A percentile compares a stretch with the other conserved stretches of the same genome.
Evolutionary conservation across 2,888 invertebrate genomes (phyloP).

Genomic region (Danaus chrysippus): DNA sequence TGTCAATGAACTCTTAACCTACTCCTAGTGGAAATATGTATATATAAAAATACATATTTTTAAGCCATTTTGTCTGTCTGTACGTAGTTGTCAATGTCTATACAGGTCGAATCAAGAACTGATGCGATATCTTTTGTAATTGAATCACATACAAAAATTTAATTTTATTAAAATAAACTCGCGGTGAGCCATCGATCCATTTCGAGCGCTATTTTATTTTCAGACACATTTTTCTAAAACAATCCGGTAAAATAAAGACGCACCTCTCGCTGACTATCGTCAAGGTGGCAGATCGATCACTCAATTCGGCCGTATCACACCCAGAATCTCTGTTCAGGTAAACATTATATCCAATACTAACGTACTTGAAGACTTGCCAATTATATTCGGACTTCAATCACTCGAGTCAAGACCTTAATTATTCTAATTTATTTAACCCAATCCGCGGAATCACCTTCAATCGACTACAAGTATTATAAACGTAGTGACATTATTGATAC

Average conservation of each 20-base stretch:
- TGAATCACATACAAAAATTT: constrained; percentile 20
- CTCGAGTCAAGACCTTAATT: constrained; percentile 57
- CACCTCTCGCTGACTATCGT: constrained; percentile 38
- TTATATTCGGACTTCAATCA: constrained; percentile 70
- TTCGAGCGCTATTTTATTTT: constrained; percentile 47
- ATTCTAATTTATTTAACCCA: constrained; percentile 56
- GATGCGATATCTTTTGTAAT: constrained; percentile 8
- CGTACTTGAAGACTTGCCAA: constrained; percentile 71
- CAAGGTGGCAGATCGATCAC: constrained; percentile 36
- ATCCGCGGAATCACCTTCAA: constrained; percentile 45
- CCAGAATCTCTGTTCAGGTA: constrained; percentile 63
- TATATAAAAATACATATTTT: too few species aligned
- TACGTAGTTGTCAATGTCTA: not conserved
- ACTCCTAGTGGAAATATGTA: not conserved
- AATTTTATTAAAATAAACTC: constrained; percentile 33
- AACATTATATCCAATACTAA: constrained; percentile 62
- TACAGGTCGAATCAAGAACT: too few species aligned
- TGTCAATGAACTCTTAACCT: constrained; percentile 1
- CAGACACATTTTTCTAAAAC: constrained; percentile 57
- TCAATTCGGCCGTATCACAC: constrained; percentile 49
- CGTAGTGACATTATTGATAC: constrained; percentile 23
- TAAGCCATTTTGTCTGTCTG: not conserved
- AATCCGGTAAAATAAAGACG: constrained; percentile 51
- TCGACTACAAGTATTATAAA: not conserved
- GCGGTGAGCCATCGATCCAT: constrained; percentile 44